Base-by-base conservation (phyloP, 1,140 invertebrate genomes). In the Nasonia giraulti region DNA sequence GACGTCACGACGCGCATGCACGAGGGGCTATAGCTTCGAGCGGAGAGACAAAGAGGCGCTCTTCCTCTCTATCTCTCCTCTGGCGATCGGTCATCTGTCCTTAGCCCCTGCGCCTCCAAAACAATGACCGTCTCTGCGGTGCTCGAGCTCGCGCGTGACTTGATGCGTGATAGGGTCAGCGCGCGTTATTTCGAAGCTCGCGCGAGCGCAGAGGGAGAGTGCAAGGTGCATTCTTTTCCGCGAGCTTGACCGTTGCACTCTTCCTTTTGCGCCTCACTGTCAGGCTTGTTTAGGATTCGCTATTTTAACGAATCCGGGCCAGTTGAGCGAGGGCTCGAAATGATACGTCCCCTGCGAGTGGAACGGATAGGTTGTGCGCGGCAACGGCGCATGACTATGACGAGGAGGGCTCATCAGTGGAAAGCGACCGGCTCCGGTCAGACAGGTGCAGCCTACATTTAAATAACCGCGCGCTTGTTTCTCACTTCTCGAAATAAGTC, bases 1-100 rank as follows among this genome's bases (percentile, higher is more conserved):
- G 88, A 91, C 89, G 90, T 91, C 89, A 90, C 44, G 10, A 17
- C 50, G 50, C 40, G 10, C 40, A 10, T 10, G 8, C 10, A 17
- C 50, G 55, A n/a, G 55, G 55, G 17, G 7, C 33, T 55, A 55
- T 14, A 55, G 50, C 50, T 14, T 55, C 11, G 27, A 66, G n/a
- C 50, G 27, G 27, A 66, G n/a, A 31, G 27, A 5, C 17, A 23
- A 62, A 62, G 77, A n/a, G 23, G 12, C 12, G 31, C 8, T 68
- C 44, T 23, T n/a, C 62, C 12, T 37, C 78, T 68, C 31, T 5
- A 23, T 37, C 10, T 27, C 17, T 4, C 27, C 50, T 23, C 55
- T 33, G 10, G 47, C 66, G 66, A 79, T 79, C 10, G n/a, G 14
- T 79, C 31, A 37, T 47, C 12, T 40, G 23, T 31, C 40, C 44